Base-by-base conservation (phyloP, 2,797 vertebrate species). In the Adelosebastes latens region DNA sequence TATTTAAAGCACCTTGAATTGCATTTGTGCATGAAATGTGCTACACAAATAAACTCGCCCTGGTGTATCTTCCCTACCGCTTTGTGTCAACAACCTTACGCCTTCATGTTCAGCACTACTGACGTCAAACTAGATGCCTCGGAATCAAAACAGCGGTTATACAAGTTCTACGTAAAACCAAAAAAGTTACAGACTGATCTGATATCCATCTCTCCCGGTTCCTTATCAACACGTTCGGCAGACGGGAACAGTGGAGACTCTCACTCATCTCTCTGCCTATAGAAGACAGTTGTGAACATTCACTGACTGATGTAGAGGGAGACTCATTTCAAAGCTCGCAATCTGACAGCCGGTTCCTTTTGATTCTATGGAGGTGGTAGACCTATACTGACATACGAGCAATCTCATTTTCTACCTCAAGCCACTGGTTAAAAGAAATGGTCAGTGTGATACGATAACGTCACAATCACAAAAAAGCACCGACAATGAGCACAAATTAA, bases 401-500 rank as follows among this genome's bases (percentile, higher is more conserved):
- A 32, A 77, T 85, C 64, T 64, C 8, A 59, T 74, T 81, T 78
- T 84, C 32, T 14, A 10, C 61, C 65, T 74, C 29, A 60, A 55
- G 71, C 25, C 11, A 49, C 10, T 59, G 59, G 18, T 71, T 65
- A 25, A 77, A 69, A 73, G 42, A 77, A 14, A 24, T 12, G 42
- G 46, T 60, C 31, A 55, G 49, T 31, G 56, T 49, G 34, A 49
- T 78, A 49, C 16, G 18, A 49, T 34, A 74, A 77, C 62, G 52
- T 62, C 29, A 68, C 69, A 52, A 84, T 72, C 65, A 85, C 36
- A 74, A 81, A 42, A 88, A 66, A 82, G 72, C 27, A 77, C 39
- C 67, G 70, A 77, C 87, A 89, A 87, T 80, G 81, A 79, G 68
- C 72, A 78, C 75, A 81, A 79, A 87, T 88, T 79, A 75, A 73